Base-by-base conservation (phyloP, 2,113 vertebrate genomes). In the Brachyistius frenatus region DNA sequence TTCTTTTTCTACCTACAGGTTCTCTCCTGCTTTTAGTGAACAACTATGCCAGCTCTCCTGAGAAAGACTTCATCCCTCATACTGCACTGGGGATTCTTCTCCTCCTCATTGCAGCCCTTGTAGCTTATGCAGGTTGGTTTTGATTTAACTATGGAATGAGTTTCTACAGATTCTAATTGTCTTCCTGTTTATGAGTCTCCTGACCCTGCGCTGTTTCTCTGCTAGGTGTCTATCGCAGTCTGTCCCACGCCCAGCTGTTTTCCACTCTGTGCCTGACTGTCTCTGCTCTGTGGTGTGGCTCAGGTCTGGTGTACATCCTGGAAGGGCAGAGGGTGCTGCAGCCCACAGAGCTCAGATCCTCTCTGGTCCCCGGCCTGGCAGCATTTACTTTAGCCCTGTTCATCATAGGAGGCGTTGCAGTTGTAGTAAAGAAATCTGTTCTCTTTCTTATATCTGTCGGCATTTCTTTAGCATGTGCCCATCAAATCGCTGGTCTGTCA, bases 41-140 rank as follows among this genome's bases (percentile, higher is more conserved):
- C 10, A 82, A 91, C 90, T 98, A 97, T 93, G 93, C 86, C 31
- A 85, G 54, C 9, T 54, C 81, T 2, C 54, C 91, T 9, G 86
- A 78, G 0, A 49, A 78, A 4, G 62, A 88, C 4, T 80, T 95
- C 37, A 93, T 97, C 80, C 93, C 95, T 71, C 56, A 88, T 56
- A 94, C 93, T 0, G 94, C 96, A 4, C 92, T 97, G 0, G 96
- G 97, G 3, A 57, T 94, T 53, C 88, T 96, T n/a, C 95, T 98
- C n/a, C 78, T 97, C 50, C 10, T 96, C 2, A 47, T 93, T 0
- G 88, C 97, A 0, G 80, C 90, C 10, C 89, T 97, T 1, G 47
- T 97, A 88, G 94, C 92, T 0, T 96, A 96, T 15, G 67, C 95
- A 94, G 97, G 97, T 97, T 86, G 73, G 93, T 76, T 56, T 47